A percentile compares a stretch with the other conserved stretches of the same genome.
Conservation (phyloP, 2,888 invertebrate species). For the Sarcophaga caerulescens region DNA sequence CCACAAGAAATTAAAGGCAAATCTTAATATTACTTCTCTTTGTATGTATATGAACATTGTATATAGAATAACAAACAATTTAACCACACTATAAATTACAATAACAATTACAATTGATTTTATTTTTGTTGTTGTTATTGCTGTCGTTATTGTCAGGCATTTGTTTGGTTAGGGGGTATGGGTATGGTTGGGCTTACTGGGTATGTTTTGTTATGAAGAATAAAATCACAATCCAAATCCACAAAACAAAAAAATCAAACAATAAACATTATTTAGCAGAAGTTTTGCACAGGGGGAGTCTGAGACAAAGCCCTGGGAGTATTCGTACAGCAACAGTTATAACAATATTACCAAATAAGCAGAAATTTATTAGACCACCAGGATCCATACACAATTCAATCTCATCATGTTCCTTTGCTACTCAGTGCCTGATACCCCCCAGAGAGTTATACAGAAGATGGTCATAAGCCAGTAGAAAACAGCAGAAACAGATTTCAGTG, state of each 20-base stretch:
- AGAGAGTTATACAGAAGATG: neutral
- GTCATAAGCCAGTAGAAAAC: conserved; percentile 1
- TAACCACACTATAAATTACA: conserved; percentile 10
- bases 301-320: neutral
- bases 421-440: neutral
- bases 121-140: neutral
- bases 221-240: too few species aligned
- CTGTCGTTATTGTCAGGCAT: too few species aligned
- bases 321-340: neutral
- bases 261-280: conserved; percentile 12
- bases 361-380: neutral
- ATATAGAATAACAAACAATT: neutral
- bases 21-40: neutral
- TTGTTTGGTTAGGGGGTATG: too few species aligned
- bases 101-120: conserved; percentile 24
- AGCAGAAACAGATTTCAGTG: neutral
- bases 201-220: too few species aligned
- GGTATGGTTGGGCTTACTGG: too few species aligned
- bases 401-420: neutral
- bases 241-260: neutral
- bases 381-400: neutral
- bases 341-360: neutral
- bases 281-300: neutral
- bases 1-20: conserved; percentile 1
- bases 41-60: too few species aligned